Percentiles rank a stretch among this genome's conserved stretches.
phyloP scores from a whole-genome alignment of 2,888 invertebrate species.

The Tachystola acroxantha region DNA sequence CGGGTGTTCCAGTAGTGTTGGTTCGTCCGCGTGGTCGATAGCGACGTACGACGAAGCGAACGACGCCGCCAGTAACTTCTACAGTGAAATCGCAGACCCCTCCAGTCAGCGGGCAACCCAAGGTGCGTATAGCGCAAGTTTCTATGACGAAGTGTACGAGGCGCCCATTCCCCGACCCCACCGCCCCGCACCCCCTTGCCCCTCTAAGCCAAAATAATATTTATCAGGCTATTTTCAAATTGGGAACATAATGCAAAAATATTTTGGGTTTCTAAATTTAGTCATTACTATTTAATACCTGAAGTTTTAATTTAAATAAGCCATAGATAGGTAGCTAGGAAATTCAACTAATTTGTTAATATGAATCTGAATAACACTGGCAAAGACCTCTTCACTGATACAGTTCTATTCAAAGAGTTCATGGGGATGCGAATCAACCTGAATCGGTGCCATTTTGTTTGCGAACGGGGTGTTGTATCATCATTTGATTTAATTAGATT shows the following conservation, averaged over 20 bases:
- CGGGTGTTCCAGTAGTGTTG: conserved; percentile 26
- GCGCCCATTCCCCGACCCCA: conserved; percentile 70
- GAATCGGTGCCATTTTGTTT: too few species aligned
- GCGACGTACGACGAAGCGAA: conserved; percentile 59
- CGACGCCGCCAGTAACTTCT: conserved; percentile 55
- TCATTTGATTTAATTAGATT: too few species aligned
- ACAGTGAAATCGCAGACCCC: conserved; percentile 56
- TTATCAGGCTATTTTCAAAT: too few species aligned
- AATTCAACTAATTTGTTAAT: too few species aligned
- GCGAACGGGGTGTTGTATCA: too few species aligned
- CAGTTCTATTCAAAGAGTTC: too few species aligned
- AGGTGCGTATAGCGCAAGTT: conserved; percentile 25
- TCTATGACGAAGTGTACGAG: conserved; percentile 67
- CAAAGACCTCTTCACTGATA: too few species aligned
- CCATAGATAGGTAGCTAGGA: too few species aligned
- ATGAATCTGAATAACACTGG: too few species aligned
- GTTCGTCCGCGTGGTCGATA: conserved; percentile 28
- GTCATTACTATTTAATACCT: neutral
- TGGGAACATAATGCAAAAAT: too few species aligned
- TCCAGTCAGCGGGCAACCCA: conserved; percentile 20
- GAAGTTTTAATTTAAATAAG: too few species aligned
- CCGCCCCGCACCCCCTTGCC: conserved; percentile 79
- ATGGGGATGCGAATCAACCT: too few species aligned
- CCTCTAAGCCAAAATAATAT: conserved; percentile 48
- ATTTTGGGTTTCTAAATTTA: conserved; percentile 7